Base-by-base conservation (phyloP, 1,140 invertebrate genomes). In the Ceratina australensis region DNA sequence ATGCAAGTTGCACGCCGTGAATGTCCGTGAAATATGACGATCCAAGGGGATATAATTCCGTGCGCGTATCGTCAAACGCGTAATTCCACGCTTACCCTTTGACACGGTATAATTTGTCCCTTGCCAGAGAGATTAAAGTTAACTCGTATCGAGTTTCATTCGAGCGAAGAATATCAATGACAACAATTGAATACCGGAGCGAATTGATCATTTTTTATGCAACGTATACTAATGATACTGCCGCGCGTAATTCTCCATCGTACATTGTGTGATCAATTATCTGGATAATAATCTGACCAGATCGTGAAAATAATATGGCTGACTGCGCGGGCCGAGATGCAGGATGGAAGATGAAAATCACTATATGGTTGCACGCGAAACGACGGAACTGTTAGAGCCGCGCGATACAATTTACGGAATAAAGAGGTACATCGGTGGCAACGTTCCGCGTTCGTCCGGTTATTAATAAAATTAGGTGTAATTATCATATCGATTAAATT, bases 401-500 rank as follows among this genome's bases (percentile, higher is more conserved):
- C 7, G 33, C 24, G 3, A 16, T 18, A 54, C 12, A 22, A 54
- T 5, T 50, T 47, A 24, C 0, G 24, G 24, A 22, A 26, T 20
- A 49, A 15, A 42, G 15, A 73, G 54, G 22, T 59, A 28, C 13
- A 33, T n/a, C n/a, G n/a, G 3, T 3, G 5, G 3, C 49, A 16
- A 8, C n/a, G 16, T 15, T 12, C 7, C n/a, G 72, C 18, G 7
- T 22, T 4, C 5, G 16, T 7, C 1, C 47, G 26, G 66, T 77
- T 77, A 71, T 77, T 50, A 54, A 71, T 77, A 71, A 71, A 77
- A 77, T 77, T 71, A 71, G 15, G 26, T 18, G 74, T 52, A 71
- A 77, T 77, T 77, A 77, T 42, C 56, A 77, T 56, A 63, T 72
- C 74, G 61, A 56, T 66, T 72, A 33, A 81, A 81, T 79, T 42